Base-by-base conservation (phyloP, 2,888 invertebrate genomes). In the Megalurothrips usitatus region DNA sequence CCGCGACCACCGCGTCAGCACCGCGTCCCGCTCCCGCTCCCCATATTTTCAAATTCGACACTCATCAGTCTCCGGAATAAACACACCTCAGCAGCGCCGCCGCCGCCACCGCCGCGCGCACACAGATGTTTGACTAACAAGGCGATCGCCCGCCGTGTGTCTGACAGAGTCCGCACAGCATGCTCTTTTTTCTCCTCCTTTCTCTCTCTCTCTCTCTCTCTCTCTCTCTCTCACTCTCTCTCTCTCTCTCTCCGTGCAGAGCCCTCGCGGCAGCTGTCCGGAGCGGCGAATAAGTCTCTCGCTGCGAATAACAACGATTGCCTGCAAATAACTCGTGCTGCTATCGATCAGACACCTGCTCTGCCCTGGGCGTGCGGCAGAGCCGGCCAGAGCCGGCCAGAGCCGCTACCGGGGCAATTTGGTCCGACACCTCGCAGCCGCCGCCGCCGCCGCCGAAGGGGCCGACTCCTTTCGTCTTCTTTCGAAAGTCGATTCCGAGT, bases 311-410 rank as follows among this genome's bases (percentile, higher is more conserved):
- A 26, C 68, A 26, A 26, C 68, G 68, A 75, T 26, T 75, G 68
- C 23, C 68, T 75, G 68, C 68, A 26, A 75, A 75, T 75, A 75
- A 75, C 23, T 26, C 23, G 68, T n/a, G 58, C 34, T 43, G 58
- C 58, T 75, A 75, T 75, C 68, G 68, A 75, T 75, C 68, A 75
- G 68, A 75, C 68, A 75, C 68, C 68, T 75, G 68, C 68, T 26
- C 23, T n/a, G 68, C 1, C 68, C 10, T 14, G 17, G 68, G 68
- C 23, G 0, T 23, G 68, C 23, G 23, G 26, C 68, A 12, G 11
- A 26, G 26, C 68, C 68, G 23, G 68, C 26, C 58, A 19, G 58
- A 17, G 68, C 68, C 68, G 23, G 10, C 14, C 58, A 19, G 19
- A 58, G 17, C 26, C 68, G 68, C 68, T 75, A 75, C 68, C 68